A percentile compares a stretch with the other conserved stretches of the same genome.
phyloP scores from a whole-genome alignment of 2,113 vertebrate genomes.

The Rhombomys opimus region DNA sequence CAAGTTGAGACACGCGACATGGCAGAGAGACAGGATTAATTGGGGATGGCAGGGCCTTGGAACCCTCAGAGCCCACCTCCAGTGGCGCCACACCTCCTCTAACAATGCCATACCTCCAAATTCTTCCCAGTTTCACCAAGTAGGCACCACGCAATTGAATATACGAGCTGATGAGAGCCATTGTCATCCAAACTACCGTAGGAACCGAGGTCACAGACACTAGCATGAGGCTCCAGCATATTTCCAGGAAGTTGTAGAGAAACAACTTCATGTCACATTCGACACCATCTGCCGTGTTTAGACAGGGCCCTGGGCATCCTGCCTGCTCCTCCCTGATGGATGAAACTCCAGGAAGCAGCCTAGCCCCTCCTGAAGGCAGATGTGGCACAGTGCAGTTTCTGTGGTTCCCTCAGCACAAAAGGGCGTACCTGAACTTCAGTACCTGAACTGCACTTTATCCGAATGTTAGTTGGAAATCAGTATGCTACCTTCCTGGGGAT shows the following conservation, averaged over 20 bases:
- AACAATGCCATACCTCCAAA: background rate
- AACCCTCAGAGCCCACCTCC: background rate
- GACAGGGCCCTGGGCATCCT: too few relatives aligned
- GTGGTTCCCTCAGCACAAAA: background rate
- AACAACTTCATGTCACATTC: fast-evolving
- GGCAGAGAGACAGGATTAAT: background rate
- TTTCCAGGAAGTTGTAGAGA: background rate
- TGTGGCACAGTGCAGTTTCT: too few relatives aligned
- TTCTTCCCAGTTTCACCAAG: background rate
- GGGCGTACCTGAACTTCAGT: background rate
- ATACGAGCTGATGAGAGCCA: too few relatives aligned
- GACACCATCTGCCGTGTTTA: background rate
- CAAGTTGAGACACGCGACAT: too few relatives aligned
- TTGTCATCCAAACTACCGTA: background rate
- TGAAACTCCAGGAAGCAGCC: background rate
- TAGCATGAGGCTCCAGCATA: too few relatives aligned
- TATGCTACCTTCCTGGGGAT: background rate
- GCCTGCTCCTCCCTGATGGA: background rate
- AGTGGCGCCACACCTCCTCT: background rate
- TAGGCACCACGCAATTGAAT: background rate
- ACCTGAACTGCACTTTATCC: background rate
- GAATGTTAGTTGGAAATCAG: background rate
- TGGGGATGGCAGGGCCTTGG: background rate
- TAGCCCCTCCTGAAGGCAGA: background rate
- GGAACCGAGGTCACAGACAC: background rate